Conservation (phyloP, 2,888 invertebrate species). For the Parascotia fuliginaria region DNA sequence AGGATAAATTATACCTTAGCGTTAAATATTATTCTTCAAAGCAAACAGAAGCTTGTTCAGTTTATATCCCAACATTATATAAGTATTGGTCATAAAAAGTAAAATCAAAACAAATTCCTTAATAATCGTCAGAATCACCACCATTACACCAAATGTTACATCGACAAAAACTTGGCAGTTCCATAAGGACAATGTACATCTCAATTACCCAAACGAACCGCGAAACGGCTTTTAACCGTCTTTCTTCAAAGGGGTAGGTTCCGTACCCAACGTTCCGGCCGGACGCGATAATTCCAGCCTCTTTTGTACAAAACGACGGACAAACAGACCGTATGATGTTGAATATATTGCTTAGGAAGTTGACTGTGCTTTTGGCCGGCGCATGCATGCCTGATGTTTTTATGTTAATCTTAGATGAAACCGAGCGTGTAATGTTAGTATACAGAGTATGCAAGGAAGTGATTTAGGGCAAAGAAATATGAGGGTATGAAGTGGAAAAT, state of each 20-base stretch:
- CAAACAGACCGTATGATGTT: conserved; percentile 49
- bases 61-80: no score
- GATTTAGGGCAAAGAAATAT: not conserved
- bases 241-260: conserved; percentile 43
- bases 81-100: no score
- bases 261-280: conserved; percentile 55
- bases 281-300: conserved; percentile 63
- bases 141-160: not conserved
- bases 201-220: conserved; percentile 41
- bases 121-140: not conserved
- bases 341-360: conserved; percentile 46
- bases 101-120: no score
- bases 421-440: not conserved
- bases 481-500: no score
- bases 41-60: no score
- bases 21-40: no score
- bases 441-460: not conserved
- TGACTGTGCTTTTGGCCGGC: conserved; percentile 35
- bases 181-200: conserved; percentile 29
- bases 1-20: no score
- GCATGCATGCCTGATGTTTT: conserved; percentile 16
- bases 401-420: conserved; percentile 6
- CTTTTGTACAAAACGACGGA: conserved; percentile 52
- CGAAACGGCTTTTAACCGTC: conserved; percentile 40
- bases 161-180: not conserved